A percentile compares a stretch with the other conserved stretches of the same genome.
Evolutionary conservation across 2,888 invertebrate species (phyloP).

Genomic region (Aporophyla nigra): DNA sequence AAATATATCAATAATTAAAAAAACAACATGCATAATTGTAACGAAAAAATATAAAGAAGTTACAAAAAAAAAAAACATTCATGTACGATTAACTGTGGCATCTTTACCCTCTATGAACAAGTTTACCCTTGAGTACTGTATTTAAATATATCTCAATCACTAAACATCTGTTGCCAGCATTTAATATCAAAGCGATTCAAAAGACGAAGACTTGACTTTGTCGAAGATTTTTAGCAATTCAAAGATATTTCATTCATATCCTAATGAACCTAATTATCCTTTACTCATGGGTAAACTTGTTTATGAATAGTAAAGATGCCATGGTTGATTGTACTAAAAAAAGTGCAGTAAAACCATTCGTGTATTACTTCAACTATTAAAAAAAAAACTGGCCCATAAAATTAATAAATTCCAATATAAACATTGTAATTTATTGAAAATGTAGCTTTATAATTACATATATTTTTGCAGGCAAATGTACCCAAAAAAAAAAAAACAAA

Average conservation of each 20-base stretch:
- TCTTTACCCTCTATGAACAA: too few relatives aligned
- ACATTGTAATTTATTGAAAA: neutral
- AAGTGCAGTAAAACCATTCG: neutral
- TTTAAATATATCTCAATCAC: too few relatives aligned
- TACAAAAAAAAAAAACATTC: neutral
- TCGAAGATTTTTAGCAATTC: too few relatives aligned
- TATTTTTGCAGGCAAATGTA: slow-evolving; percentile 51
- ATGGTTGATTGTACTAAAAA: neutral
- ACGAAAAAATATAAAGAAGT: neutral
- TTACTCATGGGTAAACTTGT: too few relatives aligned
- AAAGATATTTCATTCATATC: too few relatives aligned
- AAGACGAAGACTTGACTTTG: too few relatives aligned
- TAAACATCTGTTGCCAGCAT: too few relatives aligned
- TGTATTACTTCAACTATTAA: neutral
- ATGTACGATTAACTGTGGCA: too few relatives aligned
- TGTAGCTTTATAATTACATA: neutral
- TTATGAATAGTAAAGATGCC: too few relatives aligned
- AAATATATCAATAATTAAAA: slow-evolving; percentile 16
- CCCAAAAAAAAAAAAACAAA: slow-evolving; percentile 32
- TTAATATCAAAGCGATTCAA: too few relatives aligned
- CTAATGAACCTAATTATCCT: too few relatives aligned
- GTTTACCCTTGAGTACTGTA: too few relatives aligned
- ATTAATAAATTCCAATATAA: neutral
- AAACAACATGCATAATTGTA: slow-evolving; percentile 22
- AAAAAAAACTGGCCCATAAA: neutral